Evolutionary conservation across 2,113 vertebrate genomes (phyloP).

Genomic region (Puma concolor): DNA sequence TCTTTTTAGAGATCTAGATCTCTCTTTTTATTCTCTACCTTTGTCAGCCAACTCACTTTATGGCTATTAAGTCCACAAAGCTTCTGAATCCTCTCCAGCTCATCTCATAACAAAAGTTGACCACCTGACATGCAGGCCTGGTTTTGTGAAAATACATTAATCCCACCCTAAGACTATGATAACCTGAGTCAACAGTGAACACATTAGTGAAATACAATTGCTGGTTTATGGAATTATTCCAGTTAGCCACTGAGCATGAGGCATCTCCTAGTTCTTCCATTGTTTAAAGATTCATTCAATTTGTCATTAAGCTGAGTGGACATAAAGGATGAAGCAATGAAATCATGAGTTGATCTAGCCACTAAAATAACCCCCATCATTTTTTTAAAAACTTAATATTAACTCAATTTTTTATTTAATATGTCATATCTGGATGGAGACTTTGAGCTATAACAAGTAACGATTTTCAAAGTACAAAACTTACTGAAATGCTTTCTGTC

Average conservation of each 20-base stretch:
- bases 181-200: constrained; percentile 55
- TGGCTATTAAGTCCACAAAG: constrained; percentile 72
- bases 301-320: constrained; percentile 36
- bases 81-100: constrained; percentile 67
- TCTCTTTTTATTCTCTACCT: constrained; percentile 74
- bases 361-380: not conserved
- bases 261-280: constrained; percentile 46
- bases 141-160: constrained; percentile 22
- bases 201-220: constrained; percentile 42
- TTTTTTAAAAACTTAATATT: not conserved
- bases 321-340: constrained; percentile 45
- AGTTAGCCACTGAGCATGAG: constrained; percentile 38
- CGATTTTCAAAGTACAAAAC: not conserved
- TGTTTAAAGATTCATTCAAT: constrained; percentile 55
- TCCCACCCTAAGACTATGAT: not conserved
- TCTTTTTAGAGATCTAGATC: constrained; percentile 25
- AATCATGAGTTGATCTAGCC: not conserved
- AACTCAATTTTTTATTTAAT: constrained; percentile 14
- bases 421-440: not conserved
- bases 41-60: constrained; percentile 70
- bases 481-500: not conserved
- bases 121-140: constrained; percentile 58
- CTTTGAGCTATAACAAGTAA: not conserved
- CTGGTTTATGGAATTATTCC: not conserved
- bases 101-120: constrained; percentile 69